A percentile compares a stretch with the other conserved stretches of the same genome.
phyloP scores from a whole-genome alignment of 2,113 vertebrate species.

The Pyrgilauda ruficollis region DNA sequence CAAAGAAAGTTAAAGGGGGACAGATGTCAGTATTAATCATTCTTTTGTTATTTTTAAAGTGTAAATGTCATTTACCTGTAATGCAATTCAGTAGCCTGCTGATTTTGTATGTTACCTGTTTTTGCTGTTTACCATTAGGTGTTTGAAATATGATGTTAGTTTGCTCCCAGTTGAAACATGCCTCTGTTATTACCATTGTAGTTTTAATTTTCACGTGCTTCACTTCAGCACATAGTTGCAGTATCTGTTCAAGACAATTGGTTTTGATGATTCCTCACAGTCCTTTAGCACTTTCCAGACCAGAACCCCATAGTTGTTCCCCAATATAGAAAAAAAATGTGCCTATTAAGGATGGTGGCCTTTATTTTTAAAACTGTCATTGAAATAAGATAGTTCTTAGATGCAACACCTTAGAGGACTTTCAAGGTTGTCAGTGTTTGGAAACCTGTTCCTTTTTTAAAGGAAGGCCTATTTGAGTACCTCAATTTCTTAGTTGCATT shows the following conservation, averaged over 20 bases:
- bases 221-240: not conserved
- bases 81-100: not conserved
- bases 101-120: not conserved
- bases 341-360: not conserved
- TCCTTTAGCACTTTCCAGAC: not conserved
- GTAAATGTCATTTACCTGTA: conserved; percentile 12
- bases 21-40: conserved; percentile 45
- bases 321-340: not conserved
- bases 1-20: conserved; percentile 31
- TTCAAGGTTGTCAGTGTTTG: not conserved
- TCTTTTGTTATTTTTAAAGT: conserved; percentile 19
- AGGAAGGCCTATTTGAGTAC: not conserved
- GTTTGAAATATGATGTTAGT: not conserved
- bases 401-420: not conserved
- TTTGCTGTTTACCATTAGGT: not conserved
- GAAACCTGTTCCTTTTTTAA: not conserved
- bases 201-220: not conserved
- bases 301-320: not conserved
- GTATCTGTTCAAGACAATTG: not conserved
- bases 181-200: not conserved
- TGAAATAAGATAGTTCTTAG: not conserved
- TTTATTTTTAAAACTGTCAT: not conserved
- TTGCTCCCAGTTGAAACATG: not conserved
- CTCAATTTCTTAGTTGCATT: not conserved
- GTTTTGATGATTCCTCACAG: not conserved